Percentiles rank a stretch among this genome's conserved stretches.
These are phyloP conservation scores for Bombus fervidus DNA, from an alignment of 1,140 invertebrate species.

Conservation along the genomic window DNA sequence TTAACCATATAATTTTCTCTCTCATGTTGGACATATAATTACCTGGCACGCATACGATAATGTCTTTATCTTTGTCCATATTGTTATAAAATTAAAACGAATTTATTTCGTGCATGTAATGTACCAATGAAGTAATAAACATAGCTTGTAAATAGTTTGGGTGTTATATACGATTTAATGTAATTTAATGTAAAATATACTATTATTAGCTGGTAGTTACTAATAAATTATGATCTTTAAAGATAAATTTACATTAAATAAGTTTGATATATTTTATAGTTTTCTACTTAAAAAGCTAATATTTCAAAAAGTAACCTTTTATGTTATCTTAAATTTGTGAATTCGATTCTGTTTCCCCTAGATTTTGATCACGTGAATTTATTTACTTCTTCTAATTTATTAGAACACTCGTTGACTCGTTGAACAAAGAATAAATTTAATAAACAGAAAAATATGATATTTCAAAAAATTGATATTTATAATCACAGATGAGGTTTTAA, in stretches of 20 bases:
- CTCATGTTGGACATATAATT: constrained; percentile 27
- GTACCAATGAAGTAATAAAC: no score
- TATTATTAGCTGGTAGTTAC: not conserved
- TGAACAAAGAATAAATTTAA: not conserved
- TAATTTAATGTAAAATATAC: not conserved
- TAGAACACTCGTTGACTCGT: no score
- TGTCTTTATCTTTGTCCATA: constrained; percentile 60
- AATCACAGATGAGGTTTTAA: not conserved
- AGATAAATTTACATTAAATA: not conserved
- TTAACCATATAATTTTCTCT: not conserved
- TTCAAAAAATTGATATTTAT: not conserved
- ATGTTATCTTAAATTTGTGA: not conserved
- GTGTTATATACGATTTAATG: not conserved
- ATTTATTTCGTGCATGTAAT: not conserved
- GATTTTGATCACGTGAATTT: not conserved
- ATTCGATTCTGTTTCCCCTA: not conserved
- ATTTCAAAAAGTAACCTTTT: no score
- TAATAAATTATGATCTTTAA: not conserved
- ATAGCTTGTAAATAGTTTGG: not conserved
- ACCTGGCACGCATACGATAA: constrained; percentile 84
- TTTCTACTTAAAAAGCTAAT: no score
- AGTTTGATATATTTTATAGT: not conserved
- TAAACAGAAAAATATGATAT: not conserved
- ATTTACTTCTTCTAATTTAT: not conserved
- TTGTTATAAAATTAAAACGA: not conserved